Evolutionary conservation across 2,888 invertebrate species (phyloP).

Genomic region (Standfussiana lucernea): DNA sequence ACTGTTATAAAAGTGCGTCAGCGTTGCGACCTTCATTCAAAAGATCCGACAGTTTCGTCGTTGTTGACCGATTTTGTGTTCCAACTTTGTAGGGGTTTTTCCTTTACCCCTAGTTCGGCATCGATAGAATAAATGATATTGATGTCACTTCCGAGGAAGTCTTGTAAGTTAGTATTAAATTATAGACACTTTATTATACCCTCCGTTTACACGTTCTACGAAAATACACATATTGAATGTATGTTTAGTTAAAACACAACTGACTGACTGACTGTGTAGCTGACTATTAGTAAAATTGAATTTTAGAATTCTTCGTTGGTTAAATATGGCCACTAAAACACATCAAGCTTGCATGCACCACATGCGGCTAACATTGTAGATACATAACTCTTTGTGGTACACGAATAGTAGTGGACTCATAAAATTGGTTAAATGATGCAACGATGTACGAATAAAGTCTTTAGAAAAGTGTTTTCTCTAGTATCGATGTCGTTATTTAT

Average conservation of each 20-base stretch:
- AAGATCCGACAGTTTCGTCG: slow-evolving; percentile 50
- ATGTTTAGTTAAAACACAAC: background rate
- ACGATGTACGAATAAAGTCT: slow-evolving; percentile 20
- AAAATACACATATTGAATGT: background rate
- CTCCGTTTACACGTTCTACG: background rate
- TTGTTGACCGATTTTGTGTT: slow-evolving; percentile 54
- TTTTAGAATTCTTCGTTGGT: slow-evolving; percentile 42
- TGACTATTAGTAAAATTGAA: slow-evolving; percentile 37
- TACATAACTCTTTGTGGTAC: slow-evolving; percentile 65
- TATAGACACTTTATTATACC: slow-evolving; percentile 18
- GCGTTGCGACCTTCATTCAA: slow-evolving; percentile 74
- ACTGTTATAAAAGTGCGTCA: slow-evolving; percentile 83
- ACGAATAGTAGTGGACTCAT: slow-evolving; percentile 62
- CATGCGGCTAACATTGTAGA: slow-evolving; percentile 52
- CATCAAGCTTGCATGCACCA: slow-evolving; percentile 58
- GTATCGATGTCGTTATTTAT: slow-evolving; percentile 5
- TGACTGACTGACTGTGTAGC: background rate
- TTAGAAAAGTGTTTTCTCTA: background rate
- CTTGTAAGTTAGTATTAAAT: slow-evolving; percentile 37
- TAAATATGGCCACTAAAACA: slow-evolving; percentile 55
- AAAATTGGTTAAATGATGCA: slow-evolving; percentile 58
- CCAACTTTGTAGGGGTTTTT: slow-evolving; percentile 38
- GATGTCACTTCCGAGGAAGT: slow-evolving; percentile 40
- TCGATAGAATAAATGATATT: slow-evolving; percentile 27
- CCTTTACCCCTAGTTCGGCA: slow-evolving; percentile 17